Evolutionary conservation across 2,113 vertebrate species (phyloP).

Genomic region (Aspiorhynchus laticeps): DNA sequence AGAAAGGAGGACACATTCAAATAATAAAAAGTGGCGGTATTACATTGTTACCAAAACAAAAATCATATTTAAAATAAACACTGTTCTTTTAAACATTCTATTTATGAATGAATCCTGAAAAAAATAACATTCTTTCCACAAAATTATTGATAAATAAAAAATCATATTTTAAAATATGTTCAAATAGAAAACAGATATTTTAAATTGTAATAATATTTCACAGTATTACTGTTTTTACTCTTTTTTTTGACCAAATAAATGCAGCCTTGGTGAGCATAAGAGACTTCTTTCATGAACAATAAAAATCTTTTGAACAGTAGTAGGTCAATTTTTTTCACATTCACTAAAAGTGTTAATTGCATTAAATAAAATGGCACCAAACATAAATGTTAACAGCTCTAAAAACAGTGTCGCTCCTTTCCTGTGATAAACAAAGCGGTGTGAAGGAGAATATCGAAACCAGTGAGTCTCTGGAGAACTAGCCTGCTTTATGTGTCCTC

Average conservation of each 20-base stretch:
- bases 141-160: neutral
- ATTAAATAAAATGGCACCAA: neutral
- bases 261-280: neutral
- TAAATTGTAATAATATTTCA: neutral
- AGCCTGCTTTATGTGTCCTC: slow-evolving; percentile 17
- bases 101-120: no score
- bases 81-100: no score
- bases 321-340: neutral
- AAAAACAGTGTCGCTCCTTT: neutral
- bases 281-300: neutral
- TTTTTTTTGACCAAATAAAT: neutral
- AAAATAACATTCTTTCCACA: neutral
- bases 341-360: neutral
- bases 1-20: no score
- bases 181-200: neutral
- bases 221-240: neutral
- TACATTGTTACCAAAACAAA: no score
- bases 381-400: neutral
- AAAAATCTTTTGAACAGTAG: no score
- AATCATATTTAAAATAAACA: no score
- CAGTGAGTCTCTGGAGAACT: slow-evolving; percentile 1
- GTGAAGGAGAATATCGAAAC: neutral
- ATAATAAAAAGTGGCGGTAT: no score
- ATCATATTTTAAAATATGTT: neutral
- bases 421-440: neutral